A percentile compares a stretch with the other conserved stretches of the same genome.
These are phyloP conservation scores for Stichodactyla helianthus DNA, from an alignment of 64 coral and sea anemone species.

Conservation along the genomic window DNA sequence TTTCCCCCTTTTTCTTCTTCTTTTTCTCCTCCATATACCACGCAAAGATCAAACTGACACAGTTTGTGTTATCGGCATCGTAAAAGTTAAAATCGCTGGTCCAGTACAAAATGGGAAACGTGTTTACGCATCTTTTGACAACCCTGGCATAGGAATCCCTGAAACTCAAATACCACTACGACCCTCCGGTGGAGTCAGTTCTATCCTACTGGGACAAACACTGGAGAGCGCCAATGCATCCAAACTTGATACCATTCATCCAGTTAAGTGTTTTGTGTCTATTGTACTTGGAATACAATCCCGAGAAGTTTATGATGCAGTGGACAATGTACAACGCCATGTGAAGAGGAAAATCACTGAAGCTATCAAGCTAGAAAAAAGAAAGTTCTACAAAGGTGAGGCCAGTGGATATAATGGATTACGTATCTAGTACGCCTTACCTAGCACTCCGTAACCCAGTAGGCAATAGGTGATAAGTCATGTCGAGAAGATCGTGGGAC, in stretches of 20 bases:
- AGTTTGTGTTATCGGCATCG: slow-evolving; percentile 93
- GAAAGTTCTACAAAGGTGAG: slow-evolving; percentile 50
- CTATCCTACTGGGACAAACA: slow-evolving; percentile 67
- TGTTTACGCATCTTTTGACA: slow-evolving; percentile 66
- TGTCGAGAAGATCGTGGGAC: too few species aligned
- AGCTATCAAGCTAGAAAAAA: slow-evolving; percentile 43
- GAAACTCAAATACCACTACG: slow-evolving; percentile 66
- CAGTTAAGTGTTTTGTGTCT: slow-evolving; percentile 86
- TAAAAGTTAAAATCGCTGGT: slow-evolving; percentile 78
- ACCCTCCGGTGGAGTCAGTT: slow-evolving; percentile 18
- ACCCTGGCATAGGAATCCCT: slow-evolving; percentile 70
- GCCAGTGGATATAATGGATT: neutral
- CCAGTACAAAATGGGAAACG: slow-evolving; percentile 85
- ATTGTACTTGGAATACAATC: slow-evolving; percentile 84
- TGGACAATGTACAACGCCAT: slow-evolving; percentile 42
- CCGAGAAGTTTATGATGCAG: slow-evolving; percentile 48
- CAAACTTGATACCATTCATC: slow-evolving; percentile 29
- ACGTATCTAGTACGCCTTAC: too few species aligned
- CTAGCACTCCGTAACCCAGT: too few species aligned
- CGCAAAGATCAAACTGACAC: slow-evolving; percentile 63
- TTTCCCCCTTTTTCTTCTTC: neutral
- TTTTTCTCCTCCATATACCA: neutral
- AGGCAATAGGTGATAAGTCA: too few species aligned
- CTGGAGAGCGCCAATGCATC: slow-evolving; percentile 44
- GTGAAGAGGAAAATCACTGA: slow-evolving; percentile 35